Conservation (phyloP, 2,888 invertebrate genomes). For the Reticulitermes lucifugus region DNA sequence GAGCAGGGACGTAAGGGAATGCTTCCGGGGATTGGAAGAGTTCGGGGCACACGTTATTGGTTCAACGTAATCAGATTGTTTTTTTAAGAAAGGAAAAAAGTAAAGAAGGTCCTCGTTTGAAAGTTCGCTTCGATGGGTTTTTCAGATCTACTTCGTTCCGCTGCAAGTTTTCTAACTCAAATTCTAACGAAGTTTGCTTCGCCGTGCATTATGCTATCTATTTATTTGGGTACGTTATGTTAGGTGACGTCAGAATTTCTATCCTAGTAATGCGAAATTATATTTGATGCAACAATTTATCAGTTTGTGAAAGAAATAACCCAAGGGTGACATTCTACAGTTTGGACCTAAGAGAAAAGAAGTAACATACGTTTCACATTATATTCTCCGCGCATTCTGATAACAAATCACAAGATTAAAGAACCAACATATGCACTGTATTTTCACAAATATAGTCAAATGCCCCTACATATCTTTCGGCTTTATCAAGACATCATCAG, state of each 20-base stretch:
- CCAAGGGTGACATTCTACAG: too few relatives aligned
- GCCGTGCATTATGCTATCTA: background rate
- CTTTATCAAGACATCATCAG: too few relatives aligned
- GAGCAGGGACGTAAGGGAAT: background rate
- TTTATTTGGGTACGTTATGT: background rate
- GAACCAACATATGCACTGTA: too few relatives aligned
- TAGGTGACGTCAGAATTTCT: background rate
- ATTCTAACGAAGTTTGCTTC: background rate
- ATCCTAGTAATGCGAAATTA: too few relatives aligned
- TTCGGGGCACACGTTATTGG: conserved; percentile 17
- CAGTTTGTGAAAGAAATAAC: too few relatives aligned
- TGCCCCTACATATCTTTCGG: too few relatives aligned
- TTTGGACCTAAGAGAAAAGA: too few relatives aligned
- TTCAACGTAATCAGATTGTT: conserved; percentile 18
- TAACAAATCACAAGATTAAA: too few relatives aligned
- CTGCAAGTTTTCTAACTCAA: background rate
- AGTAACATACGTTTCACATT: too few relatives aligned
- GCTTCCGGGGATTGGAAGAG: conserved; percentile 2
- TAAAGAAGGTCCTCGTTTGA: background rate
- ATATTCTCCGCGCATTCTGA: too few relatives aligned
- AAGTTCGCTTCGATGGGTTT: background rate
- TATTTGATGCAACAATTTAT: too few relatives aligned
- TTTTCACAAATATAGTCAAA: too few relatives aligned
- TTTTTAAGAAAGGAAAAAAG: background rate
- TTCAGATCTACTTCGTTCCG: background rate